A percentile compares a stretch with the other conserved stretches of the same genome.
Evolutionary conservation across 2,113 vertebrate genomes (phyloP).

Genomic region (Martes martes): DNA sequence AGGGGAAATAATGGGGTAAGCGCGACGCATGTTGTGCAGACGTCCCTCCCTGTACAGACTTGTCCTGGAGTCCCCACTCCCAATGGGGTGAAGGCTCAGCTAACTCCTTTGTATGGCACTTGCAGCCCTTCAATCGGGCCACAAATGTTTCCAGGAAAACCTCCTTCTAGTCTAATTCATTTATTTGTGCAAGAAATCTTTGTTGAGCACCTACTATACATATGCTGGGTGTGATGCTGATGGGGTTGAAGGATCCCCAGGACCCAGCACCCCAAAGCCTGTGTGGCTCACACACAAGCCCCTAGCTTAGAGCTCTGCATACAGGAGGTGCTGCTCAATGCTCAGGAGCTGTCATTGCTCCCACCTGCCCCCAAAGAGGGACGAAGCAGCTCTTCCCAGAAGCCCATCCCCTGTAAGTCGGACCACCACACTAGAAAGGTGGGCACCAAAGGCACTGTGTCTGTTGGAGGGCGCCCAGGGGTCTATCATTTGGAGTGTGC

Average conservation of each 20-base stretch:
- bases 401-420: neutral
- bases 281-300: neutral
- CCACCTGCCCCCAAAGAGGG: neutral
- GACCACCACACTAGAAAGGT: neutral
- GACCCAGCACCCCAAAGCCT: neutral
- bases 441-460: neutral
- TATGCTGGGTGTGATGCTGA: neutral
- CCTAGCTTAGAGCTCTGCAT: neutral
- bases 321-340: neutral
- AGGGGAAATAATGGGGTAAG: conserved; percentile 71
- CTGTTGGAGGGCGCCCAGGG: neutral
- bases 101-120: conserved; percentile 13
- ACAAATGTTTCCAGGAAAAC: conserved; percentile 30
- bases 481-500: neutral
- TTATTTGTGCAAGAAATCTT: neutral
- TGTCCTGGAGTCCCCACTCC: conserved; percentile 41
- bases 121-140: neutral
- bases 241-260: neutral
- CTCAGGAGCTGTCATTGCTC: neutral
- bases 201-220: neutral
- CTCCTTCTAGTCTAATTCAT: neutral
- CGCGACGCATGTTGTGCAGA: neutral
- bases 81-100: neutral
- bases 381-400: neutral
- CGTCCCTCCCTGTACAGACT: conserved; percentile 60